Conservation (phyloP, 1,140 invertebrate genomes). For the Camponotus floridanus region DNA sequence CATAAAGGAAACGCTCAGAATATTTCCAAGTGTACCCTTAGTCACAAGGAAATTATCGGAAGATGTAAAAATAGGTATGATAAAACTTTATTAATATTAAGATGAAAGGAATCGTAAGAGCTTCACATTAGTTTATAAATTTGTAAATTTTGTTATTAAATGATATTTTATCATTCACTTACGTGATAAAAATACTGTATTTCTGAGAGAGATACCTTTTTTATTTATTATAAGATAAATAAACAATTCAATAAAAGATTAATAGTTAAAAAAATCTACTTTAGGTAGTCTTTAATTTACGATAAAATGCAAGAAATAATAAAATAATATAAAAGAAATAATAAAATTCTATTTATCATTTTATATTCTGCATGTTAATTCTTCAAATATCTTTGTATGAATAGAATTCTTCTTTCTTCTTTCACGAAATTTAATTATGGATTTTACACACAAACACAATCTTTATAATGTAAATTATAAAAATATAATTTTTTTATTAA, state of each 20-base stretch:
- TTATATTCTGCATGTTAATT: too few species aligned
- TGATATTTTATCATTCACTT: not conserved
- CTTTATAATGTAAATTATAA: too few species aligned
- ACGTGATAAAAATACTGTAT: too few species aligned
- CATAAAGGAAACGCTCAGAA: constrained; percentile 88
- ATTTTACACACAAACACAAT: too few species aligned
- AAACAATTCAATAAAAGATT: not conserved
- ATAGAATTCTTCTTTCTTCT: too few species aligned
- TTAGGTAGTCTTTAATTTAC: too few species aligned
- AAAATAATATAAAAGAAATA: too few species aligned
- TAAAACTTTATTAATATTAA: not conserved
- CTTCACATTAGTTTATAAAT: not conserved
- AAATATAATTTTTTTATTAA: too few species aligned
- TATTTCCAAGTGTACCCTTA: constrained; percentile 89
- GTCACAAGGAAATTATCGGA: constrained; percentile 84
- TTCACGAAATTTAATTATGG: too few species aligned
- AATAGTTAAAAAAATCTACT: not conserved
- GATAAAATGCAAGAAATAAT: too few species aligned
- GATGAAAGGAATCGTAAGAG: not conserved
- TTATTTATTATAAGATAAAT: not conserved
- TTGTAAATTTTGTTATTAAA: not conserved
- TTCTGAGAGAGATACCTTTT: not conserved
- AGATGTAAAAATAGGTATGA: constrained; percentile 82
- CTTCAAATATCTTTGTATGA: too few species aligned
- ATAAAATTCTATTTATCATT: too few species aligned